Conservation (phyloP, 2,888 invertebrate genomes). For the Drosophila villosipedis region DNA sequence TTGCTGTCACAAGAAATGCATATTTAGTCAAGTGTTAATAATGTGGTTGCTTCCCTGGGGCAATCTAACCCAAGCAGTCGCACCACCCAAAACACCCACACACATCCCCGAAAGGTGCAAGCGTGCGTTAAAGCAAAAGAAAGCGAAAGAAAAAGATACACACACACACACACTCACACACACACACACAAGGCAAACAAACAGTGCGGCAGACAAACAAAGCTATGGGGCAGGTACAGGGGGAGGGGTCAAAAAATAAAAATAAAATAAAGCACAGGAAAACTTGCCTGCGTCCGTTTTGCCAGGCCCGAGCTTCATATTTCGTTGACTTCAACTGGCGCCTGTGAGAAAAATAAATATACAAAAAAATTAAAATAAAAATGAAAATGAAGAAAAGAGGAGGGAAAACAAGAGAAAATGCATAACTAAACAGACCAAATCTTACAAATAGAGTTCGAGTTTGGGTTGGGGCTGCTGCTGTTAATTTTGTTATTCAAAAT, state of each 20-base stretch:
- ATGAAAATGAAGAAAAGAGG: slow-evolving; percentile 16
- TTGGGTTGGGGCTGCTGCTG: slow-evolving; percentile 56
- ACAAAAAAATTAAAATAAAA: slow-evolving; percentile 61
- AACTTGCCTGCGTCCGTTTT: slow-evolving; percentile 66
- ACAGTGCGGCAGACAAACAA: slow-evolving; percentile 43
- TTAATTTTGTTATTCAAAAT: slow-evolving; percentile 85
- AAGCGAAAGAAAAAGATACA: slow-evolving; percentile 35
- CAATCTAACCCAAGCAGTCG: slow-evolving; percentile 32
- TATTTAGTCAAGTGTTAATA: slow-evolving; percentile 86
- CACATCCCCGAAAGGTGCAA: slow-evolving; percentile 65
- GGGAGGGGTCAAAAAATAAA: not conserved
- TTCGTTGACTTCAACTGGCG: slow-evolving; percentile 39
- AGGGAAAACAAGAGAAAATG: slow-evolving; percentile 51
- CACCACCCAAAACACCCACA: slow-evolving; percentile 19
- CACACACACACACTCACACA: slow-evolving; percentile 53
- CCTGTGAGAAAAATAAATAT: slow-evolving; percentile 60
- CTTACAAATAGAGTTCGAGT: slow-evolving; percentile 22
- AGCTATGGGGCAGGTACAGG: slow-evolving; percentile 26
- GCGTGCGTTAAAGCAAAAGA: slow-evolving; percentile 72
- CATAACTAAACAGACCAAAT: slow-evolving; percentile 69
- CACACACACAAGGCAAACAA: slow-evolving; percentile 44
- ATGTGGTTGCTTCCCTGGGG: slow-evolving; percentile 75
- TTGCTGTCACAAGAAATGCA: slow-evolving; percentile 82
- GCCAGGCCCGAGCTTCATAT: slow-evolving; percentile 46
- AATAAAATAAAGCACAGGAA: slow-evolving; percentile 17